Evolutionary conservation across 2,113 vertebrate species (phyloP), one percentile per base, ranked within the genome.

Genomic region (Marcusenius ussheri): DNA sequence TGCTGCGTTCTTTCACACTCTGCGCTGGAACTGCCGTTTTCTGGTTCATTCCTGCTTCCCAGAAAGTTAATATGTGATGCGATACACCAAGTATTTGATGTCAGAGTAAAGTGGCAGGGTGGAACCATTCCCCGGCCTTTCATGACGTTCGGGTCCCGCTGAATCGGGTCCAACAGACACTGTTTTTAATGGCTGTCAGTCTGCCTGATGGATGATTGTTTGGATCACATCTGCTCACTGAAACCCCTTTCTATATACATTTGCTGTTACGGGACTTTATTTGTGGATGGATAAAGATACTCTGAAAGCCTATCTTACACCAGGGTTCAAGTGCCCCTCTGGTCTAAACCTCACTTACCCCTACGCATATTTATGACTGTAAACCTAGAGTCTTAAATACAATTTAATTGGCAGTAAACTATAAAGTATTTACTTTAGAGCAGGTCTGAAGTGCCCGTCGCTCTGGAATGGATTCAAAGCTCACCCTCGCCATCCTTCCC

Each of bases 331-430:
- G 94, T 93, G 92, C 92, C 91, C 91, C 77, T 56, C 89, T 90
- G 92, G 89, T 90, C 89, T 58, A 24, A 90, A 90, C 91, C 92
- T 94, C 93, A 88, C 94, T 95, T 96, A 95, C 95, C 95, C 95
- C 96, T 96, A 95, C 94, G 94, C 95, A 95, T 97, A 95, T 97
- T 98, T 97, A 97, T 96, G 96, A 95, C 94, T 95, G 95, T 97
- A 98, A 97, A 97, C 96, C 62, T 90, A 24, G 47, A 47, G 77
- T 89, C 93, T 92, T 96, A 97, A 98, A 96, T 95, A 96, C 96
- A 95, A 96, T 97, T 98, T 97, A 97, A 98, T 97, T 97, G 97
- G 97, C 96, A 97, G 96, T 97, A 97, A 98, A 98, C 91, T 95
- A 94, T 94, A 93, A 93, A 94, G 92, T 96, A 96, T 98, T 98